Base-by-base conservation (phyloP, 2,797 vertebrate genomes). In the Serranus cabrilla region DNA sequence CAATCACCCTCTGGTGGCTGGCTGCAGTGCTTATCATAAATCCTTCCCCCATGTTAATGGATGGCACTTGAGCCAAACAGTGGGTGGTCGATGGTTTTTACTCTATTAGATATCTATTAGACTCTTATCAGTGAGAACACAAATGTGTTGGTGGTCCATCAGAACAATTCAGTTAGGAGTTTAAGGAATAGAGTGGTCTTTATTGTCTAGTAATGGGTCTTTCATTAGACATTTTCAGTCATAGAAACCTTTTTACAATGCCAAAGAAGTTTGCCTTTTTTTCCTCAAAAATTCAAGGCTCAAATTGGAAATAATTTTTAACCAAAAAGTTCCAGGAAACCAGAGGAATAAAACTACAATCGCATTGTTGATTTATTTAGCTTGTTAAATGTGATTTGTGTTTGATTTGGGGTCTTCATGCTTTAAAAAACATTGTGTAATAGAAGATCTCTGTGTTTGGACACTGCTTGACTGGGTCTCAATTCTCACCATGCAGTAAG, bases 401-500 rank as follows among this genome's bases (percentile, higher is more conserved):
- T 63, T n/a, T n/a, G n/a, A n/a, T n/a, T n/a, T n/a, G n/a, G n/a
- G n/a, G n/a, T n/a, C n/a, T n/a, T n/a, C n/a, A n/a, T n/a, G n/a
- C n/a, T n/a, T n/a, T n/a, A n/a, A n/a, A n/a, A n/a, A 7, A 65
- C 1, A n/a, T 62, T 49, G 18, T 54, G 50, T 18, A 12, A 34
- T 50, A 21, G 4, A 34, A n/a, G 2, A 31, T 17, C 1, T 76
- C 55, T 69, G n/a, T 34, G 34, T 34, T n/a, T 49, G 37, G 1
- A 16, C 20, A 43, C 42, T 50, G 2, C 11, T 20, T 65, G 1
- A 55, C 10, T 56, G 6, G 14, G 11, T 46, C 55, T 54, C 11
- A 7, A 40, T 23, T 61, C 7, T 78, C 14, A 13, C 64, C 6
- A 11, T 40, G 37, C 66, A 88, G 85, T 25, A 60, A 25, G 27